Percentiles rank a stretch among this genome's conserved stretches.
phyloP scores from a whole-genome alignment of 2,888 invertebrate species.

The Cryptocephalus primarius region DNA sequence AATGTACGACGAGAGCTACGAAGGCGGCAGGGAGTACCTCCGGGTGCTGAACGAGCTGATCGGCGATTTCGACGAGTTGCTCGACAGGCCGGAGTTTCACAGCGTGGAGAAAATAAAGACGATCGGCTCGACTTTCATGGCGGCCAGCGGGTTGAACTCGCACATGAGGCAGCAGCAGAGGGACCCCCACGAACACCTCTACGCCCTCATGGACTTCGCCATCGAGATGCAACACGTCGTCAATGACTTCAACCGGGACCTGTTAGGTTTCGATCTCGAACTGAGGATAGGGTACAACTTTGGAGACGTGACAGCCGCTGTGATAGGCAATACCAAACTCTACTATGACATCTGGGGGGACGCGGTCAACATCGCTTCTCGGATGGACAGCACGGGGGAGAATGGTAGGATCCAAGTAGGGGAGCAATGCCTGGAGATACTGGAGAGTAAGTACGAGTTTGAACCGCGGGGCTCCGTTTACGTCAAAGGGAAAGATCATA shows the following conservation, averaged over 20 bases:
- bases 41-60: slow-evolving; percentile 92
- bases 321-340: slow-evolving; percentile 91
- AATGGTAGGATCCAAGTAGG: slow-evolving; percentile 76
- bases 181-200: slow-evolving; percentile 64
- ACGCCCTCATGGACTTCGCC: slow-evolving; percentile 85
- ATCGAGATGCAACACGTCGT: slow-evolving; percentile 83
- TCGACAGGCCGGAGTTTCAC: slow-evolving; percentile 69
- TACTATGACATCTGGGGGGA: slow-evolving; percentile 99
- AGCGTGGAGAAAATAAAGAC: slow-evolving; percentile 97
- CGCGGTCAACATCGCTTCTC: slow-evolving; percentile 91
- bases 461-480: slow-evolving; percentile 88
- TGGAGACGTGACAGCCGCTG: slow-evolving; percentile 93
- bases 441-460: slow-evolving; percentile 70
- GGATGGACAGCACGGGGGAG: slow-evolving; percentile 96
- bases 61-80: slow-evolving; percentile 88
- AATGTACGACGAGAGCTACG: slow-evolving; percentile 94
- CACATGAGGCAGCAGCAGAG: slow-evolving; percentile 56
- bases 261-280: slow-evolving; percentile 82
- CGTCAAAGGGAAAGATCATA: slow-evolving; percentile 93
- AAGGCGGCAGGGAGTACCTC: slow-evolving; percentile 89
- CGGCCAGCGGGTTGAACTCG: slow-evolving; percentile 89
- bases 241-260: slow-evolving; percentile 77
- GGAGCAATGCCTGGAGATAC: slow-evolving; percentile 58
- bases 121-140: slow-evolving; percentile 95
- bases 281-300: slow-evolving; percentile 82